Percentiles rank a stretch among this genome's conserved stretches.
Evolutionary conservation across 2,113 vertebrate genomes (phyloP).

Genomic region (Varanus salvator): DNA sequence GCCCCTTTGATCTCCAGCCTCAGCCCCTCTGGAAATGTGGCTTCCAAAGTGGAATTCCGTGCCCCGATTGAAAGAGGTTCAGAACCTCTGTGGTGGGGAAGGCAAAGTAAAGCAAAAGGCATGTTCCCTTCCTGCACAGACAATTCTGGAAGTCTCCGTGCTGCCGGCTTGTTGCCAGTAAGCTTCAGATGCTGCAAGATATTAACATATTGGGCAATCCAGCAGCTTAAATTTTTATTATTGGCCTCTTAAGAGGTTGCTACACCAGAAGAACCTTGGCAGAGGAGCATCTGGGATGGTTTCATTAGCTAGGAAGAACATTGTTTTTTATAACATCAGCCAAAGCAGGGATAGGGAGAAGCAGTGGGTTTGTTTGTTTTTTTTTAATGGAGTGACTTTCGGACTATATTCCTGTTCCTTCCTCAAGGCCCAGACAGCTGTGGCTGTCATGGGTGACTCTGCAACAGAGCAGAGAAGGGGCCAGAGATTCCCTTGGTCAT

Average conservation of each 20-base stretch:
- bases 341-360: neutral
- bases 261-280: neutral
- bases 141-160: neutral
- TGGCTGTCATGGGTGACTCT: no score
- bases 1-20: no score
- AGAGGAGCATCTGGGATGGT: neutral
- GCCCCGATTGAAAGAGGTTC: no score
- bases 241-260: neutral
- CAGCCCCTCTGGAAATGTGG: no score
- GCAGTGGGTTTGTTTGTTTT: no score
- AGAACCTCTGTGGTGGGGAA: no score
- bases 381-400: neutral
- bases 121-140: neutral
- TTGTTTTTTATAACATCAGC: neutral
- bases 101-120: neutral
- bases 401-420: neutral
- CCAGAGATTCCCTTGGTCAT: no score
- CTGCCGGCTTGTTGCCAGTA: neutral
- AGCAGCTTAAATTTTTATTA: neutral
- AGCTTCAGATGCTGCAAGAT: neutral
- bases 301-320: neutral
- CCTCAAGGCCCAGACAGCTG: no score
- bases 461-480: no score
- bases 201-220: neutral
- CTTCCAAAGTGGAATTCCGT: no score